Percentiles rank a stretch among this genome's conserved stretches.
phyloP scores from a whole-genome alignment of 2,113 vertebrate genomes.

The Chitala chitala region DNA sequence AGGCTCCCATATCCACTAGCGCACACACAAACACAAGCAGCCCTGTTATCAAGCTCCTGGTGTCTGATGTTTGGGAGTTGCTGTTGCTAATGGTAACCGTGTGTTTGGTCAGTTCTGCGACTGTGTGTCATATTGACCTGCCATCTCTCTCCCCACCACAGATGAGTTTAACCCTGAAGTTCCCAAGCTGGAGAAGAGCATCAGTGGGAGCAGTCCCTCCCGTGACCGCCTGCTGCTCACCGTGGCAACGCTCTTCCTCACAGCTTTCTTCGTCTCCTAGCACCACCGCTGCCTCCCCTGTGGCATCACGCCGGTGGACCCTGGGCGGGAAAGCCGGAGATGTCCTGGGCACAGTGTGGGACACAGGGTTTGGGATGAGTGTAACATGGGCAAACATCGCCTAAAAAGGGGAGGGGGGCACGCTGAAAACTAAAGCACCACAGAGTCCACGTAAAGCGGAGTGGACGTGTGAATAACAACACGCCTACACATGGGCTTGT shows the following conservation, averaged over 20 bases:
- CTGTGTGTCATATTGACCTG: constrained; percentile 17
- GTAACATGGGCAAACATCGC: too few relatives aligned
- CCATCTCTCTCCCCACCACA: constrained; percentile 47
- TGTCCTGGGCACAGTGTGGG: constrained; percentile 23
- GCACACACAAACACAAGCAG: constrained; percentile 7
- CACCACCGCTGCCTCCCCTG: constrained; percentile 52
- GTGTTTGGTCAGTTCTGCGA: too few relatives aligned
- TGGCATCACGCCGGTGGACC: constrained; percentile 57
- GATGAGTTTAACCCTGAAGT: constrained; percentile 87
- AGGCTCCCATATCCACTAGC: neutral
- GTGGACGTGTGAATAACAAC: neutral
- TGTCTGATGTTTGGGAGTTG: constrained; percentile 24
- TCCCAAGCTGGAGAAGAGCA: constrained; percentile 93
- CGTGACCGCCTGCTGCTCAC: constrained; percentile 84
- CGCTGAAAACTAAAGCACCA: constrained; percentile 8
- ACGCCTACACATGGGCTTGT: neutral
- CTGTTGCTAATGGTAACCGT: too few relatives aligned
- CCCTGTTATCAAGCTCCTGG: neutral
- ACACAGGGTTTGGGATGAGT: too few relatives aligned
- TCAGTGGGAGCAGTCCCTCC: constrained; percentile 90
- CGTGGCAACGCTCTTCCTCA: constrained; percentile 74
- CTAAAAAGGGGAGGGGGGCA: constrained; percentile 19
- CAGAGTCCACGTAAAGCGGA: neutral
- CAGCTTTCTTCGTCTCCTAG: constrained; percentile 80
- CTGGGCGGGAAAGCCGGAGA: constrained; percentile 47